A percentile compares a stretch with the other conserved stretches of the same genome.
These are phyloP conservation scores for Cyphomyrus plagiostoma DNA, from an alignment of 2,113 vertebrate species.

Conservation along the genomic window DNA sequence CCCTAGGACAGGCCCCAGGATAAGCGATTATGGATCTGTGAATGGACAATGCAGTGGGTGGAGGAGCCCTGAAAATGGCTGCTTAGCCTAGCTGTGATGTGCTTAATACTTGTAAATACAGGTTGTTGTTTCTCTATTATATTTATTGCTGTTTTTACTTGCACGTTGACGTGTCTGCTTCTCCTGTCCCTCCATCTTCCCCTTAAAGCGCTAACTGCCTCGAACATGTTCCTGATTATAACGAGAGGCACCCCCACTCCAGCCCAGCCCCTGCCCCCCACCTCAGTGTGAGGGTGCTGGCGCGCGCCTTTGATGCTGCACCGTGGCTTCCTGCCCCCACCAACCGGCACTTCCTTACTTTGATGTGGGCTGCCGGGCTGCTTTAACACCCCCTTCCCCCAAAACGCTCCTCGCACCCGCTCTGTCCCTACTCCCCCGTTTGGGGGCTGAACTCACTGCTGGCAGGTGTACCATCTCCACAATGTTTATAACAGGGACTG, in stretches of 20 bases:
- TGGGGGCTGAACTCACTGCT: not conserved
- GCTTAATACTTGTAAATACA: not conserved
- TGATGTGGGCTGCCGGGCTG: not conserved
- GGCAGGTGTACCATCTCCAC: not conserved
- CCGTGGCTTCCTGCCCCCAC: not conserved
- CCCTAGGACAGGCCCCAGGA: not conserved
- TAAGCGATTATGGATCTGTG: not conserved
- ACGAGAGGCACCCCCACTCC: not conserved
- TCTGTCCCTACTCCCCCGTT: not conserved
- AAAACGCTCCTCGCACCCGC: not conserved
- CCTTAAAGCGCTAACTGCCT: not conserved
- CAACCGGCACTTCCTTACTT: not conserved
- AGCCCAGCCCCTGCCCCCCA: not conserved
- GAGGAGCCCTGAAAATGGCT: not conserved
- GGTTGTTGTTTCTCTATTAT: not conserved
- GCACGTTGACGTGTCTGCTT: not conserved
- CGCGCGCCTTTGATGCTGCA: not conserved
- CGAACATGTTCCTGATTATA: not conserved
- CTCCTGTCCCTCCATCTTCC: not conserved
- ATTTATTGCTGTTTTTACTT: not conserved
- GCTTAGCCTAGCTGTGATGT: not conserved
- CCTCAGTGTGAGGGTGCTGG: not conserved
- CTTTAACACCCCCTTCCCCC: constrained; percentile 39
- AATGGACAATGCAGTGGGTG: not conserved
- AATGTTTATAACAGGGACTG: not conserved